These are phyloP conservation scores for Amphimedon queenslandica DNA, from an alignment of 37 sponge, comb jelly and placozoan species.

Conservation along the genomic window DNA sequence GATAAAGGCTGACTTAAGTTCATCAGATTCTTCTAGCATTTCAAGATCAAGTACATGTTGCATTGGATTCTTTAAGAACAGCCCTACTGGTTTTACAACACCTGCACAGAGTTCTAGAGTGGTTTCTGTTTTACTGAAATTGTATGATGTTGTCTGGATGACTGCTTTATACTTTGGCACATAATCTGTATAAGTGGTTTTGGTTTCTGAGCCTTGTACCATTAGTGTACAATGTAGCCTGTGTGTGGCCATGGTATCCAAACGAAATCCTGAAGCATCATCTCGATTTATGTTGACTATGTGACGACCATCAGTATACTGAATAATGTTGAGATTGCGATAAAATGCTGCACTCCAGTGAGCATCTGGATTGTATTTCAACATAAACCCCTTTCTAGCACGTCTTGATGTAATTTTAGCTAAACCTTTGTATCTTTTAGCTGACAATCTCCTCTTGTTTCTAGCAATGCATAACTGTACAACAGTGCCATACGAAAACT, in stretches of 20 bases:
- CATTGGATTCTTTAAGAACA: slow-evolving; percentile 14
- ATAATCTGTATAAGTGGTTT: slow-evolving; percentile 46
- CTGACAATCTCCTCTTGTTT: slow-evolving; percentile 15
- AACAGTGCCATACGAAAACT: no score
- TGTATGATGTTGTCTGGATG: slow-evolving; percentile 48
- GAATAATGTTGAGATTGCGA: slow-evolving; percentile 6
- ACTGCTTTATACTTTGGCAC: slow-evolving; percentile 28
- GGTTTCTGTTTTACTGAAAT: slow-evolving; percentile 22
- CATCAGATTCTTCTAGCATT: slow-evolving; percentile 11
- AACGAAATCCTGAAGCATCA: slow-evolving; percentile 49
- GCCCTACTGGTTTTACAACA: slow-evolving; percentile 15
- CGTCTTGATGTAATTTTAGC: slow-evolving; percentile 31
- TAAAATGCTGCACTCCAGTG: slow-evolving; percentile 36
- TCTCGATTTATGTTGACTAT: slow-evolving; percentile 46
- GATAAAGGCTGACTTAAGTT: slow-evolving; percentile 1
- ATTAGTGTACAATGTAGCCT: slow-evolving; percentile 24
- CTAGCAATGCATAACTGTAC: slow-evolving; percentile 35
- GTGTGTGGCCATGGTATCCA: slow-evolving; percentile 38
- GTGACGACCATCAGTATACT: slow-evolving; percentile 28
- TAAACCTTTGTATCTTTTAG: slow-evolving; percentile 18
- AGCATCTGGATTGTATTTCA: slow-evolving; percentile 32
- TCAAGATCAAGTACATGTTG: slow-evolving; percentile 12
- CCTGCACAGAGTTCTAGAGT: slow-evolving; percentile 31
- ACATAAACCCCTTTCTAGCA: slow-evolving; percentile 29
- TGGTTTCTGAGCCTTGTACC: slow-evolving; percentile 9